Base-by-base conservation (phyloP, 2,113 vertebrate genomes). In the Oreochromis niloticus region DNA sequence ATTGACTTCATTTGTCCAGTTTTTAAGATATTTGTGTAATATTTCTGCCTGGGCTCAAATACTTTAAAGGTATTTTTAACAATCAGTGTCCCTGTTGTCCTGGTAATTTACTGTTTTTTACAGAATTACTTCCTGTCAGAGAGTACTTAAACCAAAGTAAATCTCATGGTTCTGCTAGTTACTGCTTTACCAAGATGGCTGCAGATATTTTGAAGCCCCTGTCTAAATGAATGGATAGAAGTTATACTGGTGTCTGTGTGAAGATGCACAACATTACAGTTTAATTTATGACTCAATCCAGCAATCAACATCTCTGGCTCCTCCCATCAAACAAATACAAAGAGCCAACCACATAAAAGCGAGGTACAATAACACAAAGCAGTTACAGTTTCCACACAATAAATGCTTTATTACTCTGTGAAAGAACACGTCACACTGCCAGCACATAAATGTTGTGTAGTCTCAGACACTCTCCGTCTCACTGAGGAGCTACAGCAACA, bases 381-480 rank as follows among this genome's bases (percentile, higher is more conserved):
- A 34, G 9, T 78, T n/a, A 9, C 1, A 1, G 2, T 79, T 84
- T 92, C 59, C 87, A 88, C 93, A 93, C 92, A 83, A 71, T 86
- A 93, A 80, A 89, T 81, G 84, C 34, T 95, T 94, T 94, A 92
- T 92, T 90, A 89, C 79, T 86, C 84, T 27, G 84, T 55, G 83
- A 90, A 78, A 89, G 54, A 80, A 93, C 89, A 52, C 57, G 24
- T 54, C 68, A 87, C 83, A 34, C 46, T n/a, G 73, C 87, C 11
- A n/a, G 54, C 71, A 84, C 83, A 59, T n/a, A 46, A 66, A 85
- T 57, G 73, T 55, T 78, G 78, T 10, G 2, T 22, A 48, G 54
- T 48, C 81, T 63, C 71, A 82, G 7, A 85, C 87, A 13, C 57
- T 11, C 46, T 63, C 48, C 36, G 43, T 41, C 9, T 57, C 57